Conservation (phyloP, 2,888 invertebrate genomes). For the Fragum fragum region DNA sequence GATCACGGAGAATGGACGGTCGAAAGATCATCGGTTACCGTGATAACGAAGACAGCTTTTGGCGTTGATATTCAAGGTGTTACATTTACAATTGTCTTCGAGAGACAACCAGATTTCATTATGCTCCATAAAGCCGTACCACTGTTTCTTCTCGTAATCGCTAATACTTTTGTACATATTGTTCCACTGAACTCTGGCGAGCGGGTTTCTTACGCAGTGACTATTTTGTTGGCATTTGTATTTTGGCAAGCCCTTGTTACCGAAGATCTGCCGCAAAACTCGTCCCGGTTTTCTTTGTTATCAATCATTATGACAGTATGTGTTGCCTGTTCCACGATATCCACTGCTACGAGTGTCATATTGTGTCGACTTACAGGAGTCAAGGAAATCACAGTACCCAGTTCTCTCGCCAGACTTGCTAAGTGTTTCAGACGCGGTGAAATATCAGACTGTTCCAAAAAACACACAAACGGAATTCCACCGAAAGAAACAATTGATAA, state of each 20-base stretch:
- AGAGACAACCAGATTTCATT: conserved; percentile 7
- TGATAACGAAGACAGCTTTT: neutral
- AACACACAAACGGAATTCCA: neutral
- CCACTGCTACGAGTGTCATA: conserved; percentile 22
- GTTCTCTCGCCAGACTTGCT: neutral
- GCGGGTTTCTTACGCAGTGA: conserved; percentile 31
- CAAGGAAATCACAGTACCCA: neutral
- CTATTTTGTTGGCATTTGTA: conserved; percentile 33
- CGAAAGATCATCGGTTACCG: neutral
- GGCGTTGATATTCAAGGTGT: neutral
- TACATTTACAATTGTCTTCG: neutral
- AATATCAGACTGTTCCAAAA: neutral
- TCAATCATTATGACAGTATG: conserved; percentile 16
- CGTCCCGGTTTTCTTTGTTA: conserved; percentile 25
- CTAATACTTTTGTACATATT: conserved; percentile 27
- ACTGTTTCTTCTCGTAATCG: conserved; percentile 20
- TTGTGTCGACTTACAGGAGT: conserved; percentile 8
- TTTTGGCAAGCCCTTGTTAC: conserved; percentile 32
- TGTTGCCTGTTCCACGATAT: neutral
- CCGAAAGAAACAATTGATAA: neutral
- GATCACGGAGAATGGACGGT: conserved; percentile 21
- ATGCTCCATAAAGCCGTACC: conserved; percentile 26
- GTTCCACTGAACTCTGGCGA: conserved; percentile 37
- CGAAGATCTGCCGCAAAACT: conserved; percentile 29
- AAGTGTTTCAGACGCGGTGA: neutral